phyloP scores from a whole-genome alignment of 2,888 invertebrate species.

The Ormia ochracea region DNA sequence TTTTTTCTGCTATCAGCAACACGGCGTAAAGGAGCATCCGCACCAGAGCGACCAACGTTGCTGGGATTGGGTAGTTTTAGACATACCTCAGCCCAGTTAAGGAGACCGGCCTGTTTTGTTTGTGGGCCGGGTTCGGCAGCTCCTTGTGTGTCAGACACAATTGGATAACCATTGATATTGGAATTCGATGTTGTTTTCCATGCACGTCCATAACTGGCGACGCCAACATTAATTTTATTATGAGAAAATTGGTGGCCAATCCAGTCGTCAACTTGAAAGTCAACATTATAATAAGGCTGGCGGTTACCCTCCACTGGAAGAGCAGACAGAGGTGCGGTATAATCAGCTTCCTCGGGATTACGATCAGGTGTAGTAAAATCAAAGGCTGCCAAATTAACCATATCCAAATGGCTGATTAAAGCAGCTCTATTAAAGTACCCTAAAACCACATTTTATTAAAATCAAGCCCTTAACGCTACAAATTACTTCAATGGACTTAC shows the following conservation, averaged over 20 bases:
- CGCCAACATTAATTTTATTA: conserved; percentile 83
- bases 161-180: conserved; percentile 86
- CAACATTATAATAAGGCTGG: conserved; percentile 81
- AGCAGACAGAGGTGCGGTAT: conserved; percentile 84
- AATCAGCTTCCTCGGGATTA: conserved; percentile 88
- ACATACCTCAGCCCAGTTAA: conserved; percentile 89
- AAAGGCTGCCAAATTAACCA: conserved; percentile 86
- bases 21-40: conserved; percentile 82
- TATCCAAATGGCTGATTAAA: conserved; percentile 85
- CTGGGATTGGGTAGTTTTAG: conserved; percentile 83
- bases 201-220: conserved; percentile 85
- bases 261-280: conserved; percentile 83
- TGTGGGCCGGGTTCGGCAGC: conserved; percentile 85
- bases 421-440: conserved; percentile 87
- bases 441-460: conserved; percentile 69
- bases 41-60: conserved; percentile 79
- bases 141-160: conserved; percentile 81
- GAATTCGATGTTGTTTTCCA: conserved; percentile 87
- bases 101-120: conserved; percentile 83
- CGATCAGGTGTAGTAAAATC: conserved; percentile 87
- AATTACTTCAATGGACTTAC: conserved; percentile 78
- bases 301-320: conserved; percentile 80
- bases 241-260: conserved; percentile 79
- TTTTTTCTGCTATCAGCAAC: conserved; percentile 89
- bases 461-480: neutral